A percentile compares a stretch with the other conserved stretches of the same genome.
phyloP scores from a whole-genome alignment of 2,113 vertebrate species.

The Ceyx margarethae region DNA sequence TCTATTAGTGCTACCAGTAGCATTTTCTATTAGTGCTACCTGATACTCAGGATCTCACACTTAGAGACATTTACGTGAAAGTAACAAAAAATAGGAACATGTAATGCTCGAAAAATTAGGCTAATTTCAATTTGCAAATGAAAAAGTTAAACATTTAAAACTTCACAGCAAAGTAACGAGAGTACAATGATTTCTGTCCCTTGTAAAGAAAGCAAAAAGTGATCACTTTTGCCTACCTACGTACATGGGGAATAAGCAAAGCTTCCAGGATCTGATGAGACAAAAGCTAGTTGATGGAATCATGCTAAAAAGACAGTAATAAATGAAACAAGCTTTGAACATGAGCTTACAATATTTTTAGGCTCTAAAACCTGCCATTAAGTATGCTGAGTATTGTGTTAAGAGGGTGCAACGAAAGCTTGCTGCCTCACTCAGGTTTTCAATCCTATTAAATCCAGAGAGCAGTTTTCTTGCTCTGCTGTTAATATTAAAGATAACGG shows the following conservation, averaged over 20 bases:
- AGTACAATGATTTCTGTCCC: background rate
- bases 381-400: background rate
- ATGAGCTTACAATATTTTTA: background rate
- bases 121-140: background rate
- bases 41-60: background rate
- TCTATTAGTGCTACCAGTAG: background rate
- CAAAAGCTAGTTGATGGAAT: background rate
- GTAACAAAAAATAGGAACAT: background rate
- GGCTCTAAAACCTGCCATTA: background rate
- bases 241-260: background rate
- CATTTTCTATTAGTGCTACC: background rate
- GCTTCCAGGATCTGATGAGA: background rate
- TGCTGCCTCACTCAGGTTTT: background rate
- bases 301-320: background rate
- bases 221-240: background rate
- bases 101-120: background rate
- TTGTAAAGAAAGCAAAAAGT: background rate
- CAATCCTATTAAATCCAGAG: background rate
- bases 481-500: background rate
- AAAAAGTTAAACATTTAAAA: constrained; percentile 31
- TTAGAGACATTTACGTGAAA: background rate
- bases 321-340: background rate
- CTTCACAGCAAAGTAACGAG: background rate
- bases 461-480: background rate
- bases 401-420: background rate